Evolutionary conservation across 1,140 invertebrate species (phyloP).

Genomic region (Drosophila malerkotliana): DNA sequence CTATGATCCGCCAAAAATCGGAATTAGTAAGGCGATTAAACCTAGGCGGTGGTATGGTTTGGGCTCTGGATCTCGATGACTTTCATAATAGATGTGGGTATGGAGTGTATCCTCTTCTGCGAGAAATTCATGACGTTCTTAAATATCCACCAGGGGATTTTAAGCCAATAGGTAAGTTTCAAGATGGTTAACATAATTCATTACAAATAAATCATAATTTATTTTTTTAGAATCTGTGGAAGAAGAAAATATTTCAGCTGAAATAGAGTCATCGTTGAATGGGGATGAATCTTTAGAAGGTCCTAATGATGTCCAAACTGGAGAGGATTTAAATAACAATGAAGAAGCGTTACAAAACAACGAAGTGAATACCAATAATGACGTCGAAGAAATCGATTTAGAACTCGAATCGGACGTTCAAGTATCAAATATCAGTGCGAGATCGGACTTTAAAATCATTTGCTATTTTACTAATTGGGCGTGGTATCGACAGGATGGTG

Average conservation of each 20-base stretch:
- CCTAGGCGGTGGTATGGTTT: slow-evolving; percentile 94
- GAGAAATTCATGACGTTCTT: slow-evolving; percentile 88
- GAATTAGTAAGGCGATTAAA: slow-evolving; percentile 90
- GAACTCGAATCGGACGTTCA: slow-evolving; percentile 31
- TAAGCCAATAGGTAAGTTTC: slow-evolving; percentile 66
- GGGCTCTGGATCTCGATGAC: slow-evolving; percentile 95
- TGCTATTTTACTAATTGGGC: slow-evolving; percentile 98
- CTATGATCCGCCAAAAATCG: slow-evolving; percentile 91
- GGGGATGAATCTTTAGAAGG: slow-evolving; percentile 17
- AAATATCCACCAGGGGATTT: slow-evolving; percentile 68
- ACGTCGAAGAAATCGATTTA: slow-evolving; percentile 55
- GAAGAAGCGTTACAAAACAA: slow-evolving; percentile 34
- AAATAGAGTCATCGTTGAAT: slow-evolving; percentile 30
- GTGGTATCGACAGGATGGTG: slow-evolving; percentile 92
- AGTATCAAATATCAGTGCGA: neutral
- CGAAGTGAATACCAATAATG: slow-evolving; percentile 54
- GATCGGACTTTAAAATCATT: slow-evolving; percentile 88
- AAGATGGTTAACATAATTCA: neutral
- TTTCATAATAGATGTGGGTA: slow-evolving; percentile 90
- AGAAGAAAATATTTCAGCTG: slow-evolving; percentile 42
- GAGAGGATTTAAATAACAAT: slow-evolving; percentile 13
- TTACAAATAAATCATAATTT: neutral
- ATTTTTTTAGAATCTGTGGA: slow-evolving; percentile 46
- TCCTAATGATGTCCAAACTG: slow-evolving; percentile 9
- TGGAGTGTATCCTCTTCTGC: slow-evolving; percentile 90